Base-by-base conservation (phyloP, 2,113 vertebrate genomes). In the Otis tarda region DNA sequence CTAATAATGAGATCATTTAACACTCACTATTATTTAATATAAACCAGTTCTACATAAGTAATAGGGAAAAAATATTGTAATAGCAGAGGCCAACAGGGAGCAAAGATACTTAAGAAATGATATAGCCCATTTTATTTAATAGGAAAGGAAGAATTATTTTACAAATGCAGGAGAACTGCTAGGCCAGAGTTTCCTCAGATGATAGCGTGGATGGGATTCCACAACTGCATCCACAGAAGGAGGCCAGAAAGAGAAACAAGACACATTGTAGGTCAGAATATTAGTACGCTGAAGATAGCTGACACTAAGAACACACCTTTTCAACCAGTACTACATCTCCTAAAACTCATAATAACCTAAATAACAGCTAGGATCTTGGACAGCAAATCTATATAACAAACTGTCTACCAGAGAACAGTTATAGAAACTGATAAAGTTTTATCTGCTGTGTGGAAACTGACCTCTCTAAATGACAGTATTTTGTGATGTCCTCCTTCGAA, bases 1-100 rank as follows among this genome's bases (percentile, higher is more conserved):
- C 64, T 75, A 47, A 82, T 92, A 95, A 94, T 87, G 71, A 96
- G 75, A 83, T n/a, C 68, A 87, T 53, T 81, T 82, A 96, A 75
- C 8, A 73, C 39, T 57, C 70, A 30, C 61, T 57, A 55, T 81
- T 47, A 86, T 79, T 89, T 68, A 91, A 50, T 56, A 92, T 68
- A 65, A 95, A 93, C 83, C 25, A 63, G 39, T 35, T 91, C 71
- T 67, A 67, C 45, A 39, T 83, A 87, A 95, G 67, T 84, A 92
- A 93, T 35, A 89, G 45, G 30, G 39, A 30, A 24, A 69, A 67
- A 89, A 69, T 50, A 52, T 9, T 56, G 22, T 17, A 56, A 41
- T 27, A 70, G n/a, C 8, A 3, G 15, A 75, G 78, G 53, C 53
- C 76, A 85, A 61, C 12, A 30, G 78, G 87, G 82, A 93, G 45